Evolutionary conservation across 2,113 vertebrate genomes (phyloP), one percentile per base, ranked within the genome.

Genomic region (Anguilla japonica): DNA sequence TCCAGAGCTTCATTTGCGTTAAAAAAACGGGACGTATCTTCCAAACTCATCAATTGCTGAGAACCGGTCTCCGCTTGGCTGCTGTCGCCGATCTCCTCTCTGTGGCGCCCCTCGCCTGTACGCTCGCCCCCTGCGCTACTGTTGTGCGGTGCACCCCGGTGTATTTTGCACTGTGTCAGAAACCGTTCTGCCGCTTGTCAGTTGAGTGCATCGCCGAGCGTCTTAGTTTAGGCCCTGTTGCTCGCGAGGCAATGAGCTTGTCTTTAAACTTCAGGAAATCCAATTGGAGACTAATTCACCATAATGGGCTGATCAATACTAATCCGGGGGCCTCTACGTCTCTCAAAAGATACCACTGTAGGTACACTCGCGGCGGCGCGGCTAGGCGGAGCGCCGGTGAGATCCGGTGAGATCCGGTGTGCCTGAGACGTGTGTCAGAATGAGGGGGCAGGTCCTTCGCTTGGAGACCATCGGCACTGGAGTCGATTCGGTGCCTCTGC

Each of bases 251-350:
- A 93, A 90, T 93, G 86, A 92, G 93, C 91, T 93, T 93, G 90
- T 91, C 89, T 91, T 90, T 91, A 93, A 93, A 94, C 87, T 91
- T 92, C 90, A 89, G 88, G 84, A 92, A 92, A 93, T 94, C 92
- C 89, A 91, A 85, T 91, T 91, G 88, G 87, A 92, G 91, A 88
- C 86, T 92, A 92, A 93, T 93, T 91, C 75, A 90, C 87, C 88
- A 89, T 93, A 93, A 95, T 92, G 86, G 93, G 87, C 83, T 85
- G 91, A 95, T 95, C 93, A 93, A 92, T 95, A 93, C 90, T 93
- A 89, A 94, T 93, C 91, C 93, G 90, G 88, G 43, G 83, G 88
- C 86, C 89, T 92, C 89, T 85, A 90, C 82, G 78, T 91, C 87
- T 88, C 88, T 92, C 90, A 91, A 91, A 93, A 91, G 88, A 91